Conservation (phyloP, 2,888 invertebrate species). For the Salpingus planirostris region DNA sequence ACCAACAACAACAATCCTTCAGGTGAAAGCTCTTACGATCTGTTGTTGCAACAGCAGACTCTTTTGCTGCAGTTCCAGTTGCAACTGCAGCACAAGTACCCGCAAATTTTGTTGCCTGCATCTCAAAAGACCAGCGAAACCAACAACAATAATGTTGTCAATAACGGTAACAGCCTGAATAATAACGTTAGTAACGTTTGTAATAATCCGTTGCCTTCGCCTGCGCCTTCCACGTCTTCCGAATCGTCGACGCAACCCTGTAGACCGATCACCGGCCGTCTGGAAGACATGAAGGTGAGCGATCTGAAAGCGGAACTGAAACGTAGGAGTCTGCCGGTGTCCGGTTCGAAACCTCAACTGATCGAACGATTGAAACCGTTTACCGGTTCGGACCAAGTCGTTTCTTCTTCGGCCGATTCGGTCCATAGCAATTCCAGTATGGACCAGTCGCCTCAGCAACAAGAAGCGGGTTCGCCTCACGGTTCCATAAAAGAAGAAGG, state of each 20-base stretch:
- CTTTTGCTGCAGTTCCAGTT: slow-evolving; percentile 80
- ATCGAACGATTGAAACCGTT: slow-evolving; percentile 83
- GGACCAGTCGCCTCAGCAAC: slow-evolving; percentile 44
- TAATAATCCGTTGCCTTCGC: slow-evolving; percentile 37
- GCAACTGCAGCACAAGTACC: slow-evolving; percentile 74
- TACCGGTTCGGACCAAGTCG: slow-evolving; percentile 29
- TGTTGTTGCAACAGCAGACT: slow-evolving; percentile 90
- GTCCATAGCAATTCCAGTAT: slow-evolving; percentile 33
- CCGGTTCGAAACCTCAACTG: slow-evolving; percentile 91
- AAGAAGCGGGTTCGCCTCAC: slow-evolving; percentile 34
- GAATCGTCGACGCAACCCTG: slow-evolving; percentile 28
- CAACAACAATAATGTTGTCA: slow-evolving; percentile 13
- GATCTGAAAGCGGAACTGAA: slow-evolving; percentile 92
- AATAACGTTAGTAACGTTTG: no score
- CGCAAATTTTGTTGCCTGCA: slow-evolving; percentile 72
- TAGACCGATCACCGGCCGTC: slow-evolving; percentile 51
- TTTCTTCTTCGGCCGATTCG: slow-evolving; percentile 25
- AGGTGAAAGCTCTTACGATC: slow-evolving; percentile 79
- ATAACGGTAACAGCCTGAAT: no score
- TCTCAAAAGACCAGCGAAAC: slow-evolving; percentile 48
- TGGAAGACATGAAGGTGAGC: slow-evolving; percentile 94
- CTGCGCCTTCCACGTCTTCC: slow-evolving; percentile 39
- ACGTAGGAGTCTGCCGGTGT: slow-evolving; percentile 87
- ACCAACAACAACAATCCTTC: slow-evolving; percentile 47
- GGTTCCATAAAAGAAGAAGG: slow-evolving; percentile 25